Evolutionary conservation across 2,797 vertebrate genomes (phyloP).

Genomic region (Sebastes steindachneri): DNA sequence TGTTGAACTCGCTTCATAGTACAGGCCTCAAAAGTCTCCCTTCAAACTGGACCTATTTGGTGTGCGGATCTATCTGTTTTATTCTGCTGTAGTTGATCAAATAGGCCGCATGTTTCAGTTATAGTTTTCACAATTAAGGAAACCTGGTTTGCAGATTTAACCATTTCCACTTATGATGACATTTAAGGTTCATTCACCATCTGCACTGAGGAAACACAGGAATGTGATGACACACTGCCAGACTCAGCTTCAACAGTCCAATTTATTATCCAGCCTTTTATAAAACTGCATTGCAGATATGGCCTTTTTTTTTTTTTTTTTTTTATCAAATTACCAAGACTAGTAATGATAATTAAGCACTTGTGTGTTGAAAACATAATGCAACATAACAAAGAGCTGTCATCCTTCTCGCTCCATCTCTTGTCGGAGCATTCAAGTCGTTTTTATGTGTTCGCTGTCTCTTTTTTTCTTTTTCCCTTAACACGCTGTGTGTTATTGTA

Average conservation of each 20-base stretch:
- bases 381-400: background rate
- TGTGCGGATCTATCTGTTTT: no score
- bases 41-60: no score
- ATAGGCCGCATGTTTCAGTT: background rate
- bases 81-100: no score
- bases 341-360: background rate
- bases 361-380: background rate
- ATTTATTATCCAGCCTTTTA: background rate
- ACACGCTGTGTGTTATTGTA: background rate
- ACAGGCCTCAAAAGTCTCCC: no score
- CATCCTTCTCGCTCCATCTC: background rate
- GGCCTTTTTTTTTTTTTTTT: no score
- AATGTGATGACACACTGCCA: background rate
- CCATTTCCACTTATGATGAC: background rate
- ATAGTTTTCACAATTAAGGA: background rate
- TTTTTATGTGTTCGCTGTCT: background rate
- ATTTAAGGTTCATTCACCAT: background rate
- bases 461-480: background rate
- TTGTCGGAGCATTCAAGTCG: background rate
- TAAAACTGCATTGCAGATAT: background rate
- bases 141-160: background rate
- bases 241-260: no score
- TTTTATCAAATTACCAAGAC: background rate
- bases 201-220: background rate
- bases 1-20: no score